Conservation (phyloP, 2,888 invertebrate genomes). For the Melanostoma mellinum region DNA sequence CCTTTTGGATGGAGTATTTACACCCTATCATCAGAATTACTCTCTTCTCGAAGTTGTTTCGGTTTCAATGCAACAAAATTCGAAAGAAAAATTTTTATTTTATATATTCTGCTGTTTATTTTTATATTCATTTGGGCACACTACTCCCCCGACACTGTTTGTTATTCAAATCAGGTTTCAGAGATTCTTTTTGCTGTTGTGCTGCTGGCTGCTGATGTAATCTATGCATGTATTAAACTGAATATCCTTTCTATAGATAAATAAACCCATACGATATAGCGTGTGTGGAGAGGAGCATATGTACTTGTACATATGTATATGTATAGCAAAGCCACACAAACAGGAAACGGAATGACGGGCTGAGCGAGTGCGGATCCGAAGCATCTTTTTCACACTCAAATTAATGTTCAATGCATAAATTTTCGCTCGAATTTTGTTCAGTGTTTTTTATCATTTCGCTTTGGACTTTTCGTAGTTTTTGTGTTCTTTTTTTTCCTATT, state of each 20-base stretch:
- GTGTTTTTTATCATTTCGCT: slow-evolving; percentile 43
- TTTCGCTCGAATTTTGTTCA: slow-evolving; percentile 46
- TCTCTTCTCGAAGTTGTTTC: slow-evolving; percentile 1
- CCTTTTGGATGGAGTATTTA: slow-evolving; percentile 41
- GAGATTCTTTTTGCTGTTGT: slow-evolving; percentile 48
- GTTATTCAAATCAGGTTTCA: slow-evolving; percentile 70
- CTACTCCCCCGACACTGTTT: slow-evolving; percentile 46
- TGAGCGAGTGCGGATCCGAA: slow-evolving; percentile 22
- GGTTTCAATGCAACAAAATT: slow-evolving; percentile 13
- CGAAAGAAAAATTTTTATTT: slow-evolving; percentile 40
- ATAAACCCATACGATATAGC: slow-evolving; percentile 14
- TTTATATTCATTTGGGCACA: slow-evolving; percentile 32
- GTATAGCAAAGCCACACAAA: slow-evolving; percentile 45
- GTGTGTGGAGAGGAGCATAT: background rate
- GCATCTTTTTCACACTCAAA: slow-evolving; percentile 73
- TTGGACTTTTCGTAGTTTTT: background rate
- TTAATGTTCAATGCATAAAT: slow-evolving; percentile 73
- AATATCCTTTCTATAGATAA: slow-evolving; percentile 51
- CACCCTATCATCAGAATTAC: background rate
- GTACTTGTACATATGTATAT: background rate
- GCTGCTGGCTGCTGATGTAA: slow-evolving; percentile 50
- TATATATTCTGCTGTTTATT: background rate
- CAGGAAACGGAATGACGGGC: slow-evolving; percentile 55
- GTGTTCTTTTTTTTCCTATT: background rate
- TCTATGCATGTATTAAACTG: slow-evolving; percentile 63